phyloP scores from a whole-genome alignment of 1,140 invertebrate genomes.

The Leptopilina boulardi region DNA sequence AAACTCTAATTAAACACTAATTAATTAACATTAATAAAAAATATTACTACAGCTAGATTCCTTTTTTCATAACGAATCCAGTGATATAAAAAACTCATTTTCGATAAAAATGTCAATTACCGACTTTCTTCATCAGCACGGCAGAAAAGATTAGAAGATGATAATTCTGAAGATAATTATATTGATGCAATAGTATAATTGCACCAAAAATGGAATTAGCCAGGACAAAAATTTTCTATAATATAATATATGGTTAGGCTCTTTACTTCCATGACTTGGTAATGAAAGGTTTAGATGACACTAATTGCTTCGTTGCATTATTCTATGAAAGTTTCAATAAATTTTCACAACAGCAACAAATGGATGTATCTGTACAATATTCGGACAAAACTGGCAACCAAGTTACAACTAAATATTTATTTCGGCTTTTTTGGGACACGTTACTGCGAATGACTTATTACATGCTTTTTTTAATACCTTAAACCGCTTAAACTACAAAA shows the following conservation, averaged over 20 bases:
- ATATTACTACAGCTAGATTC: too few species aligned
- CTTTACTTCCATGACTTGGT: conserved; percentile 1
- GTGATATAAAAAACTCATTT: too few species aligned
- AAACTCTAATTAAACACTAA: too few species aligned
- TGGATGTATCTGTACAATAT: conserved; percentile 44
- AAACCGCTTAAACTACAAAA: conserved; percentile 27
- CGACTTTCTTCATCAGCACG: too few species aligned
- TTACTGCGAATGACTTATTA: conserved; percentile 35
- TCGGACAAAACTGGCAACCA: conserved; percentile 35
- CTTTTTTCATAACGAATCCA: too few species aligned
- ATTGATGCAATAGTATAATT: background rate
- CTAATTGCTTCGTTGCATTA: conserved; percentile 37
- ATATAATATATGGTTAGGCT: background rate
- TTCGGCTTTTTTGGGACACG: conserved; percentile 40
- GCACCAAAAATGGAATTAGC: background rate
- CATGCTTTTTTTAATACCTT: conserved; percentile 34
- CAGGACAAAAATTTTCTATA: background rate
- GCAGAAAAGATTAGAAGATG: too few species aligned
- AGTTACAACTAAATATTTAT: conserved; percentile 37
- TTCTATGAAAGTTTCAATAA: conserved; percentile 54
- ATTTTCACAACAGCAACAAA: conserved; percentile 46
- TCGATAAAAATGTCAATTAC: too few species aligned
- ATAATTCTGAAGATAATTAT: too few species aligned
- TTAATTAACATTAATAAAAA: too few species aligned
- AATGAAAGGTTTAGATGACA: background rate